Conservation (phyloP, 2,797 vertebrate species). For the Bryconaethiops microstoma region DNA sequence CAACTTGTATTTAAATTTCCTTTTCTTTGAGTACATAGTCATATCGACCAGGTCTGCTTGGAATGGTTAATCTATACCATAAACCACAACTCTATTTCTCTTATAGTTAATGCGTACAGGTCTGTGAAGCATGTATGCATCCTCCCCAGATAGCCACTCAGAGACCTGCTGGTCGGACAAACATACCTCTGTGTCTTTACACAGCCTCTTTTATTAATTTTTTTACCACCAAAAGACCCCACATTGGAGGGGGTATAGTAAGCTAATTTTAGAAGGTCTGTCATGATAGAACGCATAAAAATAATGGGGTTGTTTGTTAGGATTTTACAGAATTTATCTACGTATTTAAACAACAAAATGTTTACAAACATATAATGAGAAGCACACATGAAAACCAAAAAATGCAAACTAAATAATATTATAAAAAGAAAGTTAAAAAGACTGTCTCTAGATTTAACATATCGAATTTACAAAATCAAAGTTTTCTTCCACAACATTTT, state of each 20-base stretch:
- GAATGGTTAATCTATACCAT: too few species aligned
- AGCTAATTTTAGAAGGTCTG: not conserved
- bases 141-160: slow-evolving; percentile 15
- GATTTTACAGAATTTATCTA: too few species aligned
- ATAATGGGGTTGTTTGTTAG: too few species aligned
- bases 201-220: not conserved
- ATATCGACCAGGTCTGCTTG: slow-evolving; percentile 7
- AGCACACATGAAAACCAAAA: too few species aligned
- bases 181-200: not conserved
- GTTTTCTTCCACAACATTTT: too few species aligned
- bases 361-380: too few species aligned
- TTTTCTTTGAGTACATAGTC: slow-evolving; percentile 23
- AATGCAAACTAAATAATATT: too few species aligned
- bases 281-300: not conserved
- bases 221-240: slow-evolving; percentile 30
- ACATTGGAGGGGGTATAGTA: slow-evolving; percentile 8
- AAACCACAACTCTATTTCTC: too few species aligned
- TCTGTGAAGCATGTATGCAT: slow-evolving; percentile 13
- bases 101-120: not conserved
- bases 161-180: slow-evolving; percentile 12
- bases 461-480: too few species aligned
- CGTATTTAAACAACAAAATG: too few species aligned
- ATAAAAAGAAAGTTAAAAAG: too few species aligned
- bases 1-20: slow-evolving; percentile 12
- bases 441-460: too few species aligned